A percentile compares a stretch with the other conserved stretches of the same genome.
Evolutionary conservation across 2,888 invertebrate species (phyloP).

Genomic region (Dugesia japonica): DNA sequence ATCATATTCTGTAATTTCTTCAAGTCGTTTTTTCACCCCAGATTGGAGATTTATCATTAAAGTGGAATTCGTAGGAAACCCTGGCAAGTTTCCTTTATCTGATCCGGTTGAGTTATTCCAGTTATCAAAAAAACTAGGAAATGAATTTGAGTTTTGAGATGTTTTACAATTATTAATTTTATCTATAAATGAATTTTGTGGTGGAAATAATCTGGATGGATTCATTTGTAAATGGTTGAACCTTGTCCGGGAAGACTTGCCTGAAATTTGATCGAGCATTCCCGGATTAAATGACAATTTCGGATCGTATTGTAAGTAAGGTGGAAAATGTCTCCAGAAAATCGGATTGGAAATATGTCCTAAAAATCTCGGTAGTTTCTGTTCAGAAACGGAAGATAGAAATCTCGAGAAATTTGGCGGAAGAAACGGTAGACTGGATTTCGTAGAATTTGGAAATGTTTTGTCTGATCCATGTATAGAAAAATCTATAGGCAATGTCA

Average conservation of each 20-base stretch:
- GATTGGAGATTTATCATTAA: neutral
- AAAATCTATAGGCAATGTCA: conserved; percentile 10
- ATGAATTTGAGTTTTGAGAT: neutral
- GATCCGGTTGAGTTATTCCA: neutral
- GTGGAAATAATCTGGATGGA: neutral
- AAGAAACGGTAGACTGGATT: neutral
- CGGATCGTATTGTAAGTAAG: neutral
- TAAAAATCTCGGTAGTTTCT: conserved; percentile 14
- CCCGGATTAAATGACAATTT: neutral
- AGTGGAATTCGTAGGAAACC: neutral
- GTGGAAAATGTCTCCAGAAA: conserved; percentile 12
- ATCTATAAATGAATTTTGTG: neutral
- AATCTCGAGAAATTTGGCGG: conserved; percentile 7
- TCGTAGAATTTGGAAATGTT: neutral
- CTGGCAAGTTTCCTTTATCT: neutral
- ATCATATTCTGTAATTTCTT: neutral
- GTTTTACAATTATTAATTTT: neutral
- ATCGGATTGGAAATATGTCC: neutral
- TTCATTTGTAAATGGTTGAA: neutral
- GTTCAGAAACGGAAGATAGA: neutral
- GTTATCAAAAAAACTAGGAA: neutral
- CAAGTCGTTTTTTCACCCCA: neutral
- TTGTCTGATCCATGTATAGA: neutral
- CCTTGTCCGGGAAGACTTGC: neutral
- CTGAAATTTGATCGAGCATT: neutral